These are phyloP conservation scores for Octonoba sinensis DNA, from an alignment of 2,888 invertebrate genomes.

Conservation along the genomic window DNA sequence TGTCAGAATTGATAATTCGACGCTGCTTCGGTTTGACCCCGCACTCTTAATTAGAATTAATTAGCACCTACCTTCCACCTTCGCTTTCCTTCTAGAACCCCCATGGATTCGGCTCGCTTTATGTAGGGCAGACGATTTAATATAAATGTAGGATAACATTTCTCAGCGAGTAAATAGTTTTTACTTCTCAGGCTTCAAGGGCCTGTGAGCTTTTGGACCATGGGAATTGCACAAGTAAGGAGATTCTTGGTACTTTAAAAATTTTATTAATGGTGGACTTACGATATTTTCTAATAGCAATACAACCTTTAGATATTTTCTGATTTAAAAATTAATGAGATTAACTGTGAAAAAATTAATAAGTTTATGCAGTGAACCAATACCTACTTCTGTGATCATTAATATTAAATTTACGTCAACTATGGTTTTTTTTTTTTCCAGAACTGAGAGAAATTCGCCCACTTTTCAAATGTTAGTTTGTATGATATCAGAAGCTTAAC, in stretches of 20 bases:
- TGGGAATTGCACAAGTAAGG: constrained; percentile 38
- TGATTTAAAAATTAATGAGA: no score
- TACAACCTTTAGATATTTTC: not conserved
- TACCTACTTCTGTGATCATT: no score
- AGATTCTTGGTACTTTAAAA: not conserved
- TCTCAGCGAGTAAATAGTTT: not conserved
- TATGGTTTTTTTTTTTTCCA: no score
- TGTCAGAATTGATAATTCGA: constrained; percentile 36
- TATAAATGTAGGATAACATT: constrained; percentile 21
- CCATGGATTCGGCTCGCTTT: not conserved
- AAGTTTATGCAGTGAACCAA: no score
- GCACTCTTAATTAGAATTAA: constrained; percentile 40
- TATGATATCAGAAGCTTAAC: no score
- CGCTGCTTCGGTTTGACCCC: not conserved
- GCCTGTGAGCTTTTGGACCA: constrained; percentile 42
- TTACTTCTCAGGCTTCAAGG: constrained; percentile 42
- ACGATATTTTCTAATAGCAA: not conserved
- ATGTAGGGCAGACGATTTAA: constrained; percentile 30
- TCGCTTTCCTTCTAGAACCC: constrained; percentile 15
- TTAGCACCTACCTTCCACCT: constrained; percentile 14
- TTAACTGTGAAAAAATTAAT: no score
- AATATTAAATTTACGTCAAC: no score
- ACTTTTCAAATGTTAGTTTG: no score
- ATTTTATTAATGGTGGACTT: no score
- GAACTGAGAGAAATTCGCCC: no score